phyloP scores from a whole-genome alignment of 2,888 invertebrate genomes.

The Drosophila mayaguana region DNA sequence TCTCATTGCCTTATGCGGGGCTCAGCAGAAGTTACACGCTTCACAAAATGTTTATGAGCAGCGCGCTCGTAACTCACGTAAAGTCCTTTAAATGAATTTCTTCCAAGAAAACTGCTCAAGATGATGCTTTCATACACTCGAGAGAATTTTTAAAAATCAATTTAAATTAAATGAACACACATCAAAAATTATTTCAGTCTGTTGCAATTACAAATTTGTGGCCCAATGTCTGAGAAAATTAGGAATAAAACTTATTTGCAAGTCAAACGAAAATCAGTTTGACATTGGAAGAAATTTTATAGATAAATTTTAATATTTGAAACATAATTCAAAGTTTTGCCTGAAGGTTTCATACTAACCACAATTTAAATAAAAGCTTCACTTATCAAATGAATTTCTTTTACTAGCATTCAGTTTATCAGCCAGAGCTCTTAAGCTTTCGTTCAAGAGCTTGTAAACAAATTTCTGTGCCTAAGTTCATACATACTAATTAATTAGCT shows the following conservation, averaged over 20 bases:
- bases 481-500: constrained; percentile 10
- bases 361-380: no score
- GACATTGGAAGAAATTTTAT: background rate
- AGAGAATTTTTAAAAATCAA: background rate
- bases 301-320: background rate
- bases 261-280: background rate
- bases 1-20: constrained; percentile 12
- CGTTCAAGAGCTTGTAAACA: background rate
- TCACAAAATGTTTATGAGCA: constrained; percentile 22
- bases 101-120: background rate
- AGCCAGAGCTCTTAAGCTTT: background rate
- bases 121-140: background rate
- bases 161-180: background rate
- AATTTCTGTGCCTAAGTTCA: no score
- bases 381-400: background rate
- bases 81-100: constrained; percentile 13
- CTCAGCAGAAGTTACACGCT: constrained; percentile 12
- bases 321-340: background rate
- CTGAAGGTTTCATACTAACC: no score
- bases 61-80: constrained; percentile 1
- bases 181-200: constrained; percentile 2
- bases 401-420: no score
- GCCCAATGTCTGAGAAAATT: no score
- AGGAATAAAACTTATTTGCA: background rate
- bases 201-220: background rate